Base-by-base conservation (phyloP, 2,888 invertebrate genomes). In the Plebejus anna region DNA sequence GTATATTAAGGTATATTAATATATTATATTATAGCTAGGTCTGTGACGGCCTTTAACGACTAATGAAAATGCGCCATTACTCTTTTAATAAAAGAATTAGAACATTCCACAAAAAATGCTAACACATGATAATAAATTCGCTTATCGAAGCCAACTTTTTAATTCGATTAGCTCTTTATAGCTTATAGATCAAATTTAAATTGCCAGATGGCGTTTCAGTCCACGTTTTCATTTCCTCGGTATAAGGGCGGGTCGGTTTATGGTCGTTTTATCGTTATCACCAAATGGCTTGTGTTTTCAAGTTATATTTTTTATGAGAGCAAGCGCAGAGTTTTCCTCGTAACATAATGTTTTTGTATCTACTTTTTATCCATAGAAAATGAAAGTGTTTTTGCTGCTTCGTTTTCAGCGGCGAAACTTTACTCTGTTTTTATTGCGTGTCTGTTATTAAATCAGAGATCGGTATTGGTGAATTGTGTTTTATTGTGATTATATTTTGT, bases 261-360 rank as follows among this genome's bases (percentile, higher is more conserved):
- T 88, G 89, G 90, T 87, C 87, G 88, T 90, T 88, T 91, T 91
- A 91, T 91, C 91, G 89, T 89, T 91, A 91, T 91, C 89, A 88
- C 83, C 80, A 80, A 81, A 83, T 84, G 84, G 86, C 85, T 83
- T 83, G 84, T 87, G 83, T 87, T 89, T 89, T 84, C 38, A 85
- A 85, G 82, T 84, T 88, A 73, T 73, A 73, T 73, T 73, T 73
- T 73, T 73, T 55, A 51, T 51, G 51, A 55, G 13, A 32, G 51
- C 55, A 7, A 73, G 55, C 55, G 73, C 32, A 28, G 73, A 86
- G 89, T 86, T 89, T 89, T 88, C 88, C 89, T 89, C 88, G 88
- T 87, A 88, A 87, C 88, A 88, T 88, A 85, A 87, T 70, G 66
- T 77, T 77, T 73, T 75, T 75, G 59, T 77, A 70, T 57, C 55